phyloP scores from a whole-genome alignment of 2,888 invertebrate species.

The Microplitis manilae region DNA sequence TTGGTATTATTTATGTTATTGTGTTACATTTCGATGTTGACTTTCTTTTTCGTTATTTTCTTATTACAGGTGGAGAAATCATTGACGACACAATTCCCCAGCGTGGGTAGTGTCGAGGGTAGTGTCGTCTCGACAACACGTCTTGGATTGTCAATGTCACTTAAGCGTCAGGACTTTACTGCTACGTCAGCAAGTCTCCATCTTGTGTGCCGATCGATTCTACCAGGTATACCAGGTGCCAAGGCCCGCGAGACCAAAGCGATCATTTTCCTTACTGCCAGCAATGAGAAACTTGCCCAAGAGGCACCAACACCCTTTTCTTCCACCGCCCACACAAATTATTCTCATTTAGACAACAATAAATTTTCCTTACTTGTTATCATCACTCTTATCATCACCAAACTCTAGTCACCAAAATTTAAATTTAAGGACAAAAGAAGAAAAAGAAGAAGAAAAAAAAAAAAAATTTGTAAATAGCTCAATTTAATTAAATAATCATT shows the following conservation, averaged over 20 bases:
- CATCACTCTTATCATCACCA: not conserved
- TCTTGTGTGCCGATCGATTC: constrained; percentile 60
- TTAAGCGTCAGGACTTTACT: constrained; percentile 64
- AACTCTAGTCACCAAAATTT: not conserved
- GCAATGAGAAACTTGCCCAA: constrained; percentile 67
- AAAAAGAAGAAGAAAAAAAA: not conserved
- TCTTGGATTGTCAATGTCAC: constrained; percentile 56
- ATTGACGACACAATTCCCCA: constrained; percentile 54
- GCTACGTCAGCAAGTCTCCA: constrained; percentile 54
- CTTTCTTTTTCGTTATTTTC: not conserved
- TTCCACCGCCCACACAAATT: not conserved
- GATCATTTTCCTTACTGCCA: constrained; percentile 63
- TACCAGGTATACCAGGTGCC: constrained; percentile 59
- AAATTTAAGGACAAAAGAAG: too few species aligned
- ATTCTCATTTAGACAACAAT: not conserved
- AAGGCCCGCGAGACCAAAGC: constrained; percentile 54
- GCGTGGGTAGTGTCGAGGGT: constrained; percentile 50
- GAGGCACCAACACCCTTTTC: constrained; percentile 60
- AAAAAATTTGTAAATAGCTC: not conserved
- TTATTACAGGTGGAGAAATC: constrained; percentile 56
- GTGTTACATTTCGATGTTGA: not conserved
- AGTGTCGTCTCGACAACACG: constrained; percentile 57
- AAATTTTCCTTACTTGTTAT: not conserved
- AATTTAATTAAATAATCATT: not conserved
- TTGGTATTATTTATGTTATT: too few species aligned